Conservation (phyloP, 2,888 invertebrate species). For the Agelastica alni region DNA sequence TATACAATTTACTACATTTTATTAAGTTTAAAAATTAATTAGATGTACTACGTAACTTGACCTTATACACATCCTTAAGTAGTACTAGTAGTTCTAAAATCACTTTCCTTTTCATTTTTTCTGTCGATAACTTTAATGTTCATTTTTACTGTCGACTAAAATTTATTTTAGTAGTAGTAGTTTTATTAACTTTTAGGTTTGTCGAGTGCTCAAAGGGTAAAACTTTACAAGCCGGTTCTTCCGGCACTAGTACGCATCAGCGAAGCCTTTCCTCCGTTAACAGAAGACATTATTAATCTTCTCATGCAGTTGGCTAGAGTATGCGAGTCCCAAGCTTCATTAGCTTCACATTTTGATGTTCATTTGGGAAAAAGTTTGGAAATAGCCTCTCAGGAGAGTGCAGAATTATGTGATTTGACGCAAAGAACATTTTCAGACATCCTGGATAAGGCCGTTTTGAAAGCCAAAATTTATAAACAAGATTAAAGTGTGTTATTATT, state of each 20-base stretch:
- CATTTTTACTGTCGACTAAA: too few species aligned
- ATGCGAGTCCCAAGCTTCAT: constrained; percentile 80
- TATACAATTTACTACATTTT: too few species aligned
- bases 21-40: too few species aligned
- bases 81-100: too few species aligned
- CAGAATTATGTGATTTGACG: constrained; percentile 52
- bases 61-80: too few species aligned
- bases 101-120: too few species aligned
- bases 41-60: too few species aligned
- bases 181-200: constrained; percentile 74
- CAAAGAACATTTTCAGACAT: constrained; percentile 65
- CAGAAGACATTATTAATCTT: constrained; percentile 85
- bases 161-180: too few species aligned
- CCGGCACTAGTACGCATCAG: constrained; percentile 87
- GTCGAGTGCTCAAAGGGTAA: constrained; percentile 76
- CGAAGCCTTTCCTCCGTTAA: constrained; percentile 88
- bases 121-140: too few species aligned
- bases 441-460: constrained; percentile 67
- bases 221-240: constrained; percentile 81
- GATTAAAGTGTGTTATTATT: constrained; percentile 30
- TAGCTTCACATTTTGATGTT: constrained; percentile 58
- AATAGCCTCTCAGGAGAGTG: constrained; percentile 50
- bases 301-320: constrained; percentile 85
- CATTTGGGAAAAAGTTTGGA: constrained; percentile 52
- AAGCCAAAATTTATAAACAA: constrained; percentile 66